Evolutionary conservation across 2,113 vertebrate species (phyloP), one percentile per base, ranked within the genome.

Genomic region (Pterocles burchelli): DNA sequence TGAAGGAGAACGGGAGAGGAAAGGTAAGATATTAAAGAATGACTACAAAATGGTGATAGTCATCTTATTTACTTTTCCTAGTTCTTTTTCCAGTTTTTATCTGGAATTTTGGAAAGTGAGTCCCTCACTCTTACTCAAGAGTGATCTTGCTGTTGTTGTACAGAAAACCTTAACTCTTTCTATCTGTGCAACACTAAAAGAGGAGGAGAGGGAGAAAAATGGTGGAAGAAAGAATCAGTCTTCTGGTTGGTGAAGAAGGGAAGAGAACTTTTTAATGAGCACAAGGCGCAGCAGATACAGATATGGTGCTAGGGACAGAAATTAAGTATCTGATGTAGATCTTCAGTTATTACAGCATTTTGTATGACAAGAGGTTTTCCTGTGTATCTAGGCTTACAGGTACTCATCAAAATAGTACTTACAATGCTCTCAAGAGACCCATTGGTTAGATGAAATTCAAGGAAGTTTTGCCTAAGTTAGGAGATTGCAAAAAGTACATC

Each of bases 1-100:
- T 98, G 97, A 97, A 98, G 97, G 97, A 98, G 97, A 97, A 93
- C 96, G 31, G 86, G 97, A 98, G 88, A 98, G 98, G 97, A 98
- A 97, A 98, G 98, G 98, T 98, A 98, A 98, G 98, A 98, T 86
- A 96, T 85, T 63, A 79, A 98, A 97, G 67, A 92, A 95, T 92
- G 93, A 88, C 85, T 91, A 76, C 59, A 52, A 83, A 95, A 83
- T 73, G 68, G 68, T 96, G 68, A 66, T 88, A 95, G 87, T 87
- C 31, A 16, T 49, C 63, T 88, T 59, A 36, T 11, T 73, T 95
- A 83, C 59, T 85, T 96, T 88, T 48, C 81, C 81, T 83, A 67
- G 72, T 20, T 75, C 46, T 78, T 91, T 79, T 21, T 66, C 66
- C 74, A 88, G 76, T 84, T 95, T 93, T 97, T 77, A 43, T 83